A percentile compares a stretch with the other conserved stretches of the same genome.
Conservation (phyloP, 2,797 vertebrate genomes). For the Danio jaintianensis region DNA sequence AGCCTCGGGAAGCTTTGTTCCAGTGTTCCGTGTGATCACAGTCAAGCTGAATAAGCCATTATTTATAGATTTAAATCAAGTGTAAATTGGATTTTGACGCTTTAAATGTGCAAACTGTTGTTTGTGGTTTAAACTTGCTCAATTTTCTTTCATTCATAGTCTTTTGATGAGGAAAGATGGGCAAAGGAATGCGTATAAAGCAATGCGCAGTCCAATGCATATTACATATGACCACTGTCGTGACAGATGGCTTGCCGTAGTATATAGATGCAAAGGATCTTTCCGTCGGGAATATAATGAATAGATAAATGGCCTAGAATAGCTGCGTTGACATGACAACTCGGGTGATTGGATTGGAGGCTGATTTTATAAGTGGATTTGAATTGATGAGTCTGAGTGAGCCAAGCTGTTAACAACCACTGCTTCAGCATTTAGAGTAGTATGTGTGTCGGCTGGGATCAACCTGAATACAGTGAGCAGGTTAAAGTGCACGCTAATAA, state of each 20-base stretch:
- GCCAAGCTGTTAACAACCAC: conserved; percentile 32
- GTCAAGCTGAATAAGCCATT: neutral
- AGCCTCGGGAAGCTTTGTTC: neutral
- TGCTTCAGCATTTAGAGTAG: conserved; percentile 26
- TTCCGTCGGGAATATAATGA: conserved; percentile 57
- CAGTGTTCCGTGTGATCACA: neutral
- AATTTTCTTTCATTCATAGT: neutral
- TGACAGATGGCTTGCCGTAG: conserved; percentile 56
- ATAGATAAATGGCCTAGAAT: conserved; percentile 54
- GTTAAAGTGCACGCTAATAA: conserved; percentile 25
- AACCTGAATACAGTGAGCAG: conserved; percentile 8
- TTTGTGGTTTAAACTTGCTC: neutral
- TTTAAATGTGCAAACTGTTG: neutral
- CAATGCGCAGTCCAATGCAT: conserved; percentile 10
- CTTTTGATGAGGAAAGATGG: neutral
- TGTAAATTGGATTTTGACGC: neutral
- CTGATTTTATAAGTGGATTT: conserved; percentile 61
- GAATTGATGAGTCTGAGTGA: conserved; percentile 29
- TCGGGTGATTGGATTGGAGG: conserved; percentile 36
- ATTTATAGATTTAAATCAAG: neutral
- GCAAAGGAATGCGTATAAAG: neutral
- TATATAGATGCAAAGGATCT: conserved; percentile 49
- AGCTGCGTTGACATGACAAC: conserved; percentile 57
- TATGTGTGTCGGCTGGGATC: conserved; percentile 3
- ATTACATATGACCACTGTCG: conserved; percentile 3